phyloP scores from a whole-genome alignment of 2,888 invertebrate species.

The Agriopis aurantiaria region DNA sequence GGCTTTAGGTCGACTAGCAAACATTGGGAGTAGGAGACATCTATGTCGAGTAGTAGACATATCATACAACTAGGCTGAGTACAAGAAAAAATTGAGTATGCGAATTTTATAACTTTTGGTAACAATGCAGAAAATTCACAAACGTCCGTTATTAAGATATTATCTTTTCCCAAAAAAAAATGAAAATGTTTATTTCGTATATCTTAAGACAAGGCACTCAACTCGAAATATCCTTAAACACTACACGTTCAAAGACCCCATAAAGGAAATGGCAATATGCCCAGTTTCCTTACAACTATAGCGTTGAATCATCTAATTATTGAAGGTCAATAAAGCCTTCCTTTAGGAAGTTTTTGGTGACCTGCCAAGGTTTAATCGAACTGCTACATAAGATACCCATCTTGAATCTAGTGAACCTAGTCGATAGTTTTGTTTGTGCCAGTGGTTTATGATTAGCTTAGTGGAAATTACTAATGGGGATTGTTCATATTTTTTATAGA shows the following conservation, averaged over 20 bases:
- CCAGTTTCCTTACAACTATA: conserved; percentile 9
- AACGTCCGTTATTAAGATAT: neutral
- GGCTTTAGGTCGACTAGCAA: no score
- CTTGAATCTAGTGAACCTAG: conserved; percentile 1
- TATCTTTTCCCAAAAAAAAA: neutral
- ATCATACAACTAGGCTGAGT: no score
- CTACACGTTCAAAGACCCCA: conserved; percentile 18
- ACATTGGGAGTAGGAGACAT: no score
- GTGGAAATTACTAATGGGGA: neutral
- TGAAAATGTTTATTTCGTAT: neutral
- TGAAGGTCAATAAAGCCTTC: conserved; percentile 14
- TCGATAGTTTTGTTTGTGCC: conserved; percentile 5
- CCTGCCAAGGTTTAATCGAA: conserved; percentile 15
- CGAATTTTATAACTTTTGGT: no score
- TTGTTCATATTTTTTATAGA: no score
- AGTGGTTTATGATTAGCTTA: neutral
- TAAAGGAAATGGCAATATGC: conserved; percentile 20
- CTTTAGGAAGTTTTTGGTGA: conserved; percentile 20
- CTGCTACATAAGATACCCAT: conserved; percentile 10
- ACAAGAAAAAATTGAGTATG: no score
- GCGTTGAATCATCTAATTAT: conserved; percentile 13
- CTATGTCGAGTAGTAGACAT: no score
- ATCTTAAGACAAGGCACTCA: neutral
- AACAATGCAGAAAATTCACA: neutral
- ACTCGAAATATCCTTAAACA: conserved; percentile 4